Evolutionary conservation across 1,140 invertebrate genomes (phyloP).

Genomic region (Megalonaias nervosa): DNA sequence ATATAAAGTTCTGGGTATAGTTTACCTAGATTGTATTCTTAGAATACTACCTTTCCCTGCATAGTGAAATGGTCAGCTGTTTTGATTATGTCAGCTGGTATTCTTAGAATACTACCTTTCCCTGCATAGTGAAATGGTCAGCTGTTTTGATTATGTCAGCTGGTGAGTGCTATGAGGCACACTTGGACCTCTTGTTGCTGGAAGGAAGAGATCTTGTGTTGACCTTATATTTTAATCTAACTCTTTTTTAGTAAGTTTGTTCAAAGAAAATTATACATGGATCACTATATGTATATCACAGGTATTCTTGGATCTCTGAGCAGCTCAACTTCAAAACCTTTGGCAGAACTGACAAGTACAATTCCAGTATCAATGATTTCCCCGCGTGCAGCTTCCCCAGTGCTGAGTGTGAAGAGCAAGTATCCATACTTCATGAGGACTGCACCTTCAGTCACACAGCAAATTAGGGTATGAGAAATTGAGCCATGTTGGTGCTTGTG

Average conservation of each 20-base stretch:
- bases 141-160: no score
- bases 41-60: no score
- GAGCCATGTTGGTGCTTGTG: constrained; percentile 49
- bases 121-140: no score
- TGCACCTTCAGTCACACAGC: constrained; percentile 18
- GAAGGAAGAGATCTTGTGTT: neutral
- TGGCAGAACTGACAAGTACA: constrained; percentile 29
- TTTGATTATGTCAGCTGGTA: no score
- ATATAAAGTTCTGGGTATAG: neutral
- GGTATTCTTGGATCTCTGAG: constrained; percentile 47
- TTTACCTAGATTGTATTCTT: neutral
- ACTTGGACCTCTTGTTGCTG: no score
- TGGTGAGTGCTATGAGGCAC: no score
- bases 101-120: no score
- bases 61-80: no score
- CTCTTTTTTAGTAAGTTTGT: neutral
- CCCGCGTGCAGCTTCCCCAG: constrained; percentile 17
- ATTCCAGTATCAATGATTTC: constrained; percentile 44
- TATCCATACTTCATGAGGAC: constrained; percentile 58
- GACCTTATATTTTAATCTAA: neutral
- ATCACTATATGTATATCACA: constrained; percentile 14
- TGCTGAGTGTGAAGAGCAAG: constrained; percentile 43
- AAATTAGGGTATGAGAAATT: constrained; percentile 34
- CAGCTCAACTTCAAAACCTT: constrained; percentile 30
- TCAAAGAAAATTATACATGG: neutral